phyloP scores from a whole-genome alignment of 2,797 vertebrate species.

The Chloroceryle amazona region DNA sequence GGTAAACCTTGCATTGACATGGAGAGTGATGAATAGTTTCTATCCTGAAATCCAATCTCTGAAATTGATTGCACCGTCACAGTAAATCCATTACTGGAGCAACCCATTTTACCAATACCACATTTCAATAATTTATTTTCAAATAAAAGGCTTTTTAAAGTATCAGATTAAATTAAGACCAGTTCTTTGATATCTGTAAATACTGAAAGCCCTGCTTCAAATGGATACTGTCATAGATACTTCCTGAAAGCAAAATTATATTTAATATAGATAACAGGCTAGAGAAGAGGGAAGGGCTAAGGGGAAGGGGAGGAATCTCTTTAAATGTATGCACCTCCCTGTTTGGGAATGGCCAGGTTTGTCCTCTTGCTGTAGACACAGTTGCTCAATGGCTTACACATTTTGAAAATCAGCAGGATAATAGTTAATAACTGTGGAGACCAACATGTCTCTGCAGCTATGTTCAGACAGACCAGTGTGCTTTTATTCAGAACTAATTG shows the following conservation, averaged over 20 bases:
- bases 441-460: background rate
- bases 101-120: constrained; percentile 54
- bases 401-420: background rate
- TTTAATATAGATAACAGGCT: constrained; percentile 50
- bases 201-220: constrained; percentile 67
- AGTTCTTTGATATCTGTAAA: constrained; percentile 74
- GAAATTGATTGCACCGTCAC: constrained; percentile 71
- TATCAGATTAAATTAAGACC: constrained; percentile 73
- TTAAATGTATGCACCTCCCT: background rate
- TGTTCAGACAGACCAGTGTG: background rate
- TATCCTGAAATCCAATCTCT: constrained; percentile 75
- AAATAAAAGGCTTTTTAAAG: constrained; percentile 77
- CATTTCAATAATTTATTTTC: constrained; percentile 76
- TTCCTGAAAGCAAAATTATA: constrained; percentile 69
- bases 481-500: background rate
- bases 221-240: constrained; percentile 44
- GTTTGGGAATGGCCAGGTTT: background rate
- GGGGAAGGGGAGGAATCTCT: background rate
- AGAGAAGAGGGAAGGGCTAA: background rate
- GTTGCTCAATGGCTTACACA: background rate
- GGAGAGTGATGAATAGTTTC: constrained; percentile 70
- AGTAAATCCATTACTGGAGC: constrained; percentile 74
- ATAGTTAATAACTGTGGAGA: background rate
- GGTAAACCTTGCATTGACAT: constrained; percentile 52
- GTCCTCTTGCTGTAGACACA: background rate